Percentiles rank a stretch among this genome's conserved stretches.
phyloP scores from a whole-genome alignment of 2,888 invertebrate species.

The Drosophila falleni region DNA sequence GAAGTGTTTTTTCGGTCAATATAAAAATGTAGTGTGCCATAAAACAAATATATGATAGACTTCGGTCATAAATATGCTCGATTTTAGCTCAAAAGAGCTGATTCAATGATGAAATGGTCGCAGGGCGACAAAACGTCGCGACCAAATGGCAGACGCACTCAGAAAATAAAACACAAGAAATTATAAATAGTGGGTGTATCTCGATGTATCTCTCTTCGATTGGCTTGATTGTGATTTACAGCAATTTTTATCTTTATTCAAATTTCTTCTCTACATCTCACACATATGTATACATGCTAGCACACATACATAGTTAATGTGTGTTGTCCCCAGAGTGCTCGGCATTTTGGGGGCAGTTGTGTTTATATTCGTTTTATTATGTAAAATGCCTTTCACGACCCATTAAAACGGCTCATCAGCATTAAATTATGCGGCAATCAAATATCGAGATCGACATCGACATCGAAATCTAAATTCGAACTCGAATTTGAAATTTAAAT shows the following conservation, averaged over 20 bases:
- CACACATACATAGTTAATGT: constrained; percentile 17
- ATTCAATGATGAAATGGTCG: constrained; percentile 62
- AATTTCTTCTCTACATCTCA: constrained; percentile 52
- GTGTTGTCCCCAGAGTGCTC: constrained; percentile 23
- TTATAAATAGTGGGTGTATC: constrained; percentile 79
- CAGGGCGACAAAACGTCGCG: constrained; percentile 65
- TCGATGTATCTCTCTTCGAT: constrained; percentile 70
- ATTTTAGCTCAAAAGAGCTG: constrained; percentile 56
- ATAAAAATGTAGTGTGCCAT: constrained; percentile 73
- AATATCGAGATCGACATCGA: constrained; percentile 44
- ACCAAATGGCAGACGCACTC: constrained; percentile 45
- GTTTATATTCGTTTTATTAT: constrained; percentile 76
- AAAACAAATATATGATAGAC: constrained; percentile 78
- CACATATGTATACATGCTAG: constrained; percentile 24
- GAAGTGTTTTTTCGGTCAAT: constrained; percentile 81
- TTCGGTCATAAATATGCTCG: constrained; percentile 67
- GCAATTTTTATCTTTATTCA: constrained; percentile 74
- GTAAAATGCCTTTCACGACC: constrained; percentile 77
- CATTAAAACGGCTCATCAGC: constrained; percentile 69
- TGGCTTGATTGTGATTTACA: constrained; percentile 81
- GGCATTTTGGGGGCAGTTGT: constrained; percentile 42
- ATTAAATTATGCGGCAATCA: constrained; percentile 74
- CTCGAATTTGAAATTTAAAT: constrained; percentile 1
- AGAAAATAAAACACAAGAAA: constrained; percentile 1
- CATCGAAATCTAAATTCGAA: constrained; percentile 10